Conservation (phyloP, 2,888 invertebrate species). For the Chrysopilus asiliformis region DNA sequence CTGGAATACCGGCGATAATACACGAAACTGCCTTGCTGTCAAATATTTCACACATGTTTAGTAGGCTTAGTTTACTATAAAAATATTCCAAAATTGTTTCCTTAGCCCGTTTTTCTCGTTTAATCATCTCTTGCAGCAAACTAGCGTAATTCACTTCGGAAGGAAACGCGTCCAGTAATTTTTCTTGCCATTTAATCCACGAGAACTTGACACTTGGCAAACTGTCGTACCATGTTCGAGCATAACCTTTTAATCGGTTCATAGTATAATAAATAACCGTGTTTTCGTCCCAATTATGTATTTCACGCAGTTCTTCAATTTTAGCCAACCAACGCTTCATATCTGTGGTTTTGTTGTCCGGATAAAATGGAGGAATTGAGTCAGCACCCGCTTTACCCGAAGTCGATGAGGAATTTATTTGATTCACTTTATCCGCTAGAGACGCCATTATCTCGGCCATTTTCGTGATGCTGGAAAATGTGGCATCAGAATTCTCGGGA, state of each 20-base stretch:
- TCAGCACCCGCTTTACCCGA: background rate
- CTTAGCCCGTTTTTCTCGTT: slow-evolving; percentile 4
- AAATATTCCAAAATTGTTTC: slow-evolving; percentile 8
- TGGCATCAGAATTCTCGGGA: too few species aligned
- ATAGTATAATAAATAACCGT: slow-evolving; percentile 8
- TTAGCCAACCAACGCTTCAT: slow-evolving; percentile 6
- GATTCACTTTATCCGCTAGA: background rate
- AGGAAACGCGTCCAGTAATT: slow-evolving; percentile 9
- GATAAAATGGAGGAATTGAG: slow-evolving; percentile 8
- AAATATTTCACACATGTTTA: slow-evolving; percentile 6
- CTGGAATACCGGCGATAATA: slow-evolving; percentile 9
- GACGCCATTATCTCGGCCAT: too few species aligned
- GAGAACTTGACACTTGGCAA: slow-evolving; percentile 6
- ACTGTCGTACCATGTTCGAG: slow-evolving; percentile 9
- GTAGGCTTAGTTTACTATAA: slow-evolving; percentile 10
- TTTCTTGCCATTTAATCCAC: slow-evolving; percentile 10
- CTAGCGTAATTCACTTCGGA: slow-evolving; percentile 5
- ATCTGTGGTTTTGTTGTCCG: slow-evolving; percentile 8
- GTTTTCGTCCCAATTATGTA: too few species aligned
- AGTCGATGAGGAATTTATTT: background rate
- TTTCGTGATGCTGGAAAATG: too few species aligned
- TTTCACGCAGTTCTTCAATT: slow-evolving; percentile 8
- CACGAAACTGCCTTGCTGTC: slow-evolving; percentile 7
- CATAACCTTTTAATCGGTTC: slow-evolving; percentile 3
- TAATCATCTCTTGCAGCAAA: too few species aligned